Percentiles rank a stretch among this genome's conserved stretches.
Evolutionary conservation across 2,113 vertebrate genomes (phyloP).

Genomic region (Hymenochirus boettgeri): DNA sequence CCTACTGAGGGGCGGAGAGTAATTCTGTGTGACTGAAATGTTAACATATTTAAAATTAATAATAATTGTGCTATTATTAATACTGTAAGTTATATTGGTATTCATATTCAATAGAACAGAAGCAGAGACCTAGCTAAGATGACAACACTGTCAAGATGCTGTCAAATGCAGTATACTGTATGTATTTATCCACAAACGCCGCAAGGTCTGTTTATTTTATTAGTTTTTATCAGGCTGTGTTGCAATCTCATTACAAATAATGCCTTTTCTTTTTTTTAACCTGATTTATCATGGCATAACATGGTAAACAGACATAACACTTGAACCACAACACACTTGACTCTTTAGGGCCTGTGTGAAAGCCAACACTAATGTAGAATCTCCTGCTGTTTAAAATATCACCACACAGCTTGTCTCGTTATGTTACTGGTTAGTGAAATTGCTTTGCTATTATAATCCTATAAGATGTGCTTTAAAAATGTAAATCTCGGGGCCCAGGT

Average conservation of each 20-base stretch:
- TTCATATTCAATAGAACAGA: no score
- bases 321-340: slow-evolving; percentile 3
- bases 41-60: no score
- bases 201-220: no score
- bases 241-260: slow-evolving; percentile 37
- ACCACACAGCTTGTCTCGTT: background rate
- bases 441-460: slow-evolving; percentile 27
- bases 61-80: no score
- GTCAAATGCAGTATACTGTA: no score
- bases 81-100: no score
- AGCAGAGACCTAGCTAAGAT: no score
- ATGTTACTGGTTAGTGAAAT: slow-evolving; percentile 28
- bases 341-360: slow-evolving; percentile 18
- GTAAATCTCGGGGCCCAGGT: slow-evolving; percentile 13
- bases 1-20: no score
- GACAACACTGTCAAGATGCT: no score
- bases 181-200: no score
- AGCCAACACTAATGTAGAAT: background rate
- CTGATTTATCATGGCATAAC: slow-evolving; percentile 43
- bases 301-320: background rate
- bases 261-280: slow-evolving; percentile 39
- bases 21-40: no score
- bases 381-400: background rate
- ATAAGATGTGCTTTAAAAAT: slow-evolving; percentile 37
- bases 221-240: slow-evolving; percentile 9